Base-by-base conservation (phyloP, 2,797 vertebrate genomes). In the Acridotheres tristis region DNA sequence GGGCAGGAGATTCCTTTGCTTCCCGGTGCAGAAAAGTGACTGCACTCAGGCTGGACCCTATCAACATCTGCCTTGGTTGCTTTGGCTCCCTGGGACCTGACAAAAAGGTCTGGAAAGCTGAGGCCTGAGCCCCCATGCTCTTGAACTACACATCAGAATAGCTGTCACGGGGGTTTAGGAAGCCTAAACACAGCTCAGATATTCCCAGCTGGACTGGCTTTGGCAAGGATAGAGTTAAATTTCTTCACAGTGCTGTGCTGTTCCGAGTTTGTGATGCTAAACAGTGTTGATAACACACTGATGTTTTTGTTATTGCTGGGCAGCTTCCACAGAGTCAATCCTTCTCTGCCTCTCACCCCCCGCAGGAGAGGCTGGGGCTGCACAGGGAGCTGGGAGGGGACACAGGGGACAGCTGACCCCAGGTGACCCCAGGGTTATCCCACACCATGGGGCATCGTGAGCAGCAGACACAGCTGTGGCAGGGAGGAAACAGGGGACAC, bases 401-500 rank as follows among this genome's bases (percentile, higher is more conserved):
- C 79, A 51, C 45, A 77, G 21, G 71, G 71, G 63, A 26, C 63
- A 76, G 65, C 29, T 47, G 53, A 38, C 32, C 51, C 50, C 58
- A 65, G 36, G 51, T 57, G 50, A 32, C 12, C 10, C 55, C 11
- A 38, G 26, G 26, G 40, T 10, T 27, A 45, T 10, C 13, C n/a
- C 61, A 50, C 4, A 19, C 10, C 66, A 1, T 4, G 6, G 2
- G 48, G 34, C 2, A 1, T 17, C 26, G 1, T 4, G 47, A 27
- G 21, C 71, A 74, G 71, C 57, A 66, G 2, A 1, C 25, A 90
- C 23, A 68, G 34, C 45, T 68, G 58, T 4, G 7, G 23, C n/a
- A 11, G 58, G 48, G 13, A 59, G 51, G 57, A 38, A 61, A 18
- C 0, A 2, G 7, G 13, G 21, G 5, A 17, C 0, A 1, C 29